Evolutionary conservation across 2,113 vertebrate genomes (phyloP).

Genomic region (Pollimyrus isidori): DNA sequence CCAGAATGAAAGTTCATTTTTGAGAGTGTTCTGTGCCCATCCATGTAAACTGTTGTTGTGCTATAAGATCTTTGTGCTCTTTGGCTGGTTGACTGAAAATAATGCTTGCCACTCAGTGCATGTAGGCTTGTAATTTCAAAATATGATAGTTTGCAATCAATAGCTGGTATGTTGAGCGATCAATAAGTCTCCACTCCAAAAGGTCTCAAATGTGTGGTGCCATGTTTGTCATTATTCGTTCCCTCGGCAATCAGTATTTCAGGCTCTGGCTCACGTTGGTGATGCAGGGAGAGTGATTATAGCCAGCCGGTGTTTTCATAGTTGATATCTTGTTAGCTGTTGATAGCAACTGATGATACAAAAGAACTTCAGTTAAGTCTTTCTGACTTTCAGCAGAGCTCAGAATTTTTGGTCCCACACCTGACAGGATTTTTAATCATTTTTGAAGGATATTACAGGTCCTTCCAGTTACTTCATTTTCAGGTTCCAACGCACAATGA

Average conservation of each 20-base stretch:
- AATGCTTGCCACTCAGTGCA: background rate
- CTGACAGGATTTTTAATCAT: background rate
- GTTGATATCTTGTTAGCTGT: background rate
- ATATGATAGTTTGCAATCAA: background rate
- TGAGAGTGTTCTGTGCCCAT: background rate
- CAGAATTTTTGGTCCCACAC: background rate
- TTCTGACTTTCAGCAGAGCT: background rate
- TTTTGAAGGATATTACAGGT: background rate
- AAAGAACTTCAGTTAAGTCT: background rate
- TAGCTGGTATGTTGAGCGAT: background rate
- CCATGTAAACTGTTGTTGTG: background rate
- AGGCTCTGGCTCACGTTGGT: background rate
- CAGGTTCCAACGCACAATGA: background rate
- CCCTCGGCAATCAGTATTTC: background rate
- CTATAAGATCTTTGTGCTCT: background rate
- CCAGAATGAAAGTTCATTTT: background rate
- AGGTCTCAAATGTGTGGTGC: background rate
- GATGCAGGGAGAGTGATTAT: background rate
- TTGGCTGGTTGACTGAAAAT: background rate
- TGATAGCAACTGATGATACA: background rate
- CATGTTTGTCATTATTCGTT: background rate
- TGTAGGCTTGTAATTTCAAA: background rate
- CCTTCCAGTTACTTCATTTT: background rate
- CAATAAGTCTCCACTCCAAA: background rate
- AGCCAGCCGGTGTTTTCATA: background rate